Evolutionary conservation across 2,888 invertebrate species (phyloP).

Genomic region (Fragum fragum): DNA sequence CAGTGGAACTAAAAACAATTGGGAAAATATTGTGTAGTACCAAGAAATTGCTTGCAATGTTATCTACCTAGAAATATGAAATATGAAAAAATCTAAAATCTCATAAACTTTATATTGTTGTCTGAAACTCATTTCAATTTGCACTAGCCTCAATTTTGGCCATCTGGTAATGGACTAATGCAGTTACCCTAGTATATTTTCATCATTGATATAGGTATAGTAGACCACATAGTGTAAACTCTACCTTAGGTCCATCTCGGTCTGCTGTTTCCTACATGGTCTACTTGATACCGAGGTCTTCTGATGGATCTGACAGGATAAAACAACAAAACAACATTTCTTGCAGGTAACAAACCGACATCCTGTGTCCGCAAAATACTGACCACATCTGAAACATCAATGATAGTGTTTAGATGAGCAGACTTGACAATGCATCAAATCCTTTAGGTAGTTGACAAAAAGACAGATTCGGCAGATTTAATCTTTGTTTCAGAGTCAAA

Average conservation of each 20-base stretch:
- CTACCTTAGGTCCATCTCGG: conserved; percentile 70
- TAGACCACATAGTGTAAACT: neutral
- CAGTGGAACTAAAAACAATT: no score
- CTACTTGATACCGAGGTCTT: conserved; percentile 49
- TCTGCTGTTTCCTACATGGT: conserved; percentile 53
- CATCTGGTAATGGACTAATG: conserved; percentile 3
- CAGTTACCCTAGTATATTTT: no score
- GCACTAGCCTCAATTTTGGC: neutral
- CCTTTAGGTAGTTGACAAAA: no score
- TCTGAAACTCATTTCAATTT: conserved; percentile 4
- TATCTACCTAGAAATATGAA: no score
- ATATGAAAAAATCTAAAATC: no score
- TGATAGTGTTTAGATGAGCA: no score
- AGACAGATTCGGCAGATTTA: no score
- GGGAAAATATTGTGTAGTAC: no score
- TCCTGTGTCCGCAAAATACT: conserved; percentile 69
- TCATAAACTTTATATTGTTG: neutral
- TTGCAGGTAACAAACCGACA: conserved; percentile 74
- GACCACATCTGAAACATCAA: conserved; percentile 61
- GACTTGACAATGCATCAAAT: no score
- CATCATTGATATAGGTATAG: neutral
- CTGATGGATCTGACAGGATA: conserved; percentile 68
- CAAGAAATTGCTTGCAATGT: no score
- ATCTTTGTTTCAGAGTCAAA: no score
- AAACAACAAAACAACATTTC: conserved; percentile 66